Conservation (phyloP, 2,888 invertebrate genomes). For the Graphium colonna region DNA sequence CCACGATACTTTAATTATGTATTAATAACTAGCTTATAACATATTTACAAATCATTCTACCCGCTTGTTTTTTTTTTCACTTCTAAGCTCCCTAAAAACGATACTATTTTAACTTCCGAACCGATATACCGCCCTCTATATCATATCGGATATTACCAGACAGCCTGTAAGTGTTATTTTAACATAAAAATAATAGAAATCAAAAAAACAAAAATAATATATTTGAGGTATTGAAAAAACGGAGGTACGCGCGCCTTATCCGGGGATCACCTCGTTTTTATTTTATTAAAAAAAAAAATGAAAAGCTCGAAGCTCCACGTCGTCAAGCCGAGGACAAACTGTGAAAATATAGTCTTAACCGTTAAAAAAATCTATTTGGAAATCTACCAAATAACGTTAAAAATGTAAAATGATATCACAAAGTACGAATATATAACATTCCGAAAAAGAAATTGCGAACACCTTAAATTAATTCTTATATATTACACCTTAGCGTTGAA, state of each 20-base stretch:
- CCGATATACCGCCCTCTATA: slow-evolving; percentile 36
- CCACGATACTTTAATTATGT: slow-evolving; percentile 65
- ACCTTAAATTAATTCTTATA: slow-evolving; percentile 36
- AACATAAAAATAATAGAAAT: slow-evolving; percentile 70
- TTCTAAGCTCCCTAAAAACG: slow-evolving; percentile 66
- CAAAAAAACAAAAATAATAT: slow-evolving; percentile 69
- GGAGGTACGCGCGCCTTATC: slow-evolving; percentile 61
- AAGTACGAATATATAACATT: slow-evolving; percentile 67
- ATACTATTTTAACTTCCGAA: slow-evolving; percentile 44
- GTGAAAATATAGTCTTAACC: slow-evolving; percentile 49
- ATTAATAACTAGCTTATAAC: slow-evolving; percentile 63
- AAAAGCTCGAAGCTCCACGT: slow-evolving; percentile 25
- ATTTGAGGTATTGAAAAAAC: slow-evolving; percentile 67
- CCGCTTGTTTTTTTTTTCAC: slow-evolving; percentile 63
- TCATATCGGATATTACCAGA: slow-evolving; percentile 35
- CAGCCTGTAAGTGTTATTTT: slow-evolving; percentile 44
- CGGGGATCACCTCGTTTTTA: slow-evolving; percentile 38
- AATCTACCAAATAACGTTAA: slow-evolving; percentile 57
- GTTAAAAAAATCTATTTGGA: slow-evolving; percentile 50
- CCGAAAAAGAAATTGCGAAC: slow-evolving; percentile 59
- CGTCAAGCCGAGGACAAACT: slow-evolving; percentile 42
- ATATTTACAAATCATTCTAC: slow-evolving; percentile 77
- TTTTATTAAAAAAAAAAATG: slow-evolving; percentile 24
- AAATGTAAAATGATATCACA: slow-evolving; percentile 70
- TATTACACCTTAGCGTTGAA: slow-evolving; percentile 46